Conservation (phyloP, 2,113 vertebrate species). For the Platichthys flesus region DNA sequence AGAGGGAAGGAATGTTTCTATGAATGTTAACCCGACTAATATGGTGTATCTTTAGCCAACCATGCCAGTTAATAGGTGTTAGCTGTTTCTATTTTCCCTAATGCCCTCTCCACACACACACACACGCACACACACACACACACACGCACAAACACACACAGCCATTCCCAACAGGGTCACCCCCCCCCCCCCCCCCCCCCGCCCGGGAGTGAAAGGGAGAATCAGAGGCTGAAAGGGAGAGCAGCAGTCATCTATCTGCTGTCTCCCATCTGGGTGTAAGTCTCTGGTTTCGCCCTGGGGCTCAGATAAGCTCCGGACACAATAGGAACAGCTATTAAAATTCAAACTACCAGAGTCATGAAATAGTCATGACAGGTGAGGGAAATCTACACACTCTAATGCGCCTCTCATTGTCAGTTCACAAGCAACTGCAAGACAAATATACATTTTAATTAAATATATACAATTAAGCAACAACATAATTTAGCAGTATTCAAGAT, state of each 20-base stretch:
- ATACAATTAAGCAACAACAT: background rate
- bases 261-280: slow-evolving; percentile 76
- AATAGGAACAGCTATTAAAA: slow-evolving; percentile 75
- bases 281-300: slow-evolving; percentile 72
- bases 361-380: slow-evolving; percentile 77
- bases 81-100: background rate
- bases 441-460: background rate
- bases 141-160: slow-evolving; percentile 15
- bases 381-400: slow-evolving; percentile 61
- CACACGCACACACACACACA: too few species aligned
- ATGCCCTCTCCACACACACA: too few species aligned
- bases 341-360: slow-evolving; percentile 76
- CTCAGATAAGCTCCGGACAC: slow-evolving; percentile 72
- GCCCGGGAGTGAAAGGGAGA: slow-evolving; percentile 59
- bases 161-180: background rate
- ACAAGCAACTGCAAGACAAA: slow-evolving; percentile 27
- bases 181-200: background rate
- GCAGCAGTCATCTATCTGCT: slow-evolving; percentile 68
- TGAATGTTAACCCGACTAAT: background rate
- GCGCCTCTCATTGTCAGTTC: slow-evolving; percentile 29
- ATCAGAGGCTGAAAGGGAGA: slow-evolving; percentile 66
- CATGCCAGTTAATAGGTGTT: background rate
- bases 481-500: background rate
- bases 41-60: background rate
- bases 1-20: background rate